Conservation (phyloP, 2,888 invertebrate species). For the Congeria kusceri region DNA sequence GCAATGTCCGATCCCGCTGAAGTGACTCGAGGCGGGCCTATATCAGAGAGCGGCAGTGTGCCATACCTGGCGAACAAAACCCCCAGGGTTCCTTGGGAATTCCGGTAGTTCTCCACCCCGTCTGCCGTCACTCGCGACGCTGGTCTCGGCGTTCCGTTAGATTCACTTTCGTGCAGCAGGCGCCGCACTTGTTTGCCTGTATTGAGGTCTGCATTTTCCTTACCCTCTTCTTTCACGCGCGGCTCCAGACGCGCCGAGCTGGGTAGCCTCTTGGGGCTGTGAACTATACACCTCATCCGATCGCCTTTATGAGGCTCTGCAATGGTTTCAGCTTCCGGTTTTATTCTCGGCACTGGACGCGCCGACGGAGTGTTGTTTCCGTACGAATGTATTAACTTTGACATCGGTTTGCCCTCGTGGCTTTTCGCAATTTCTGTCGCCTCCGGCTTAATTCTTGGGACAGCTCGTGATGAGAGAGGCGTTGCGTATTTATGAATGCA, state of each 20-base stretch:
- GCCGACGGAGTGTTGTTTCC: conserved; percentile 66
- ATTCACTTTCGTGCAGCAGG: conserved; percentile 66
- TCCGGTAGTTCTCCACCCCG: conserved; percentile 69
- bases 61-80: conserved; percentile 72
- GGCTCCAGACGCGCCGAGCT: conserved; percentile 70
- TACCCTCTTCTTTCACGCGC: conserved; percentile 74
- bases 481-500: conserved; percentile 71
- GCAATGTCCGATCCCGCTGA: conserved; percentile 73
- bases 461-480: conserved; percentile 63
- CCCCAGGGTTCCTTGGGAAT: conserved; percentile 76
- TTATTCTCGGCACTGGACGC: conserved; percentile 64
- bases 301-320: conserved; percentile 69
- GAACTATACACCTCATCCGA: conserved; percentile 73
- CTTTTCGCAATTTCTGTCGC: conserved; percentile 73
- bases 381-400: conserved; percentile 64
- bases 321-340: conserved; percentile 68
- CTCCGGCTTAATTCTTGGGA: conserved; percentile 75
- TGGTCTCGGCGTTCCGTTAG: conserved; percentile 57
- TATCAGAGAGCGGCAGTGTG: conserved; percentile 56
- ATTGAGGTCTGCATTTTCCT: conserved; percentile 68
- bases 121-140: conserved; percentile 74
- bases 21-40: conserved; percentile 74
- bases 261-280: conserved; percentile 71
- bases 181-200: conserved; percentile 69
- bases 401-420: conserved; percentile 66